Evolutionary conservation across 2,888 invertebrate genomes (phyloP).

Genomic region (Spisula subtruncata): DNA sequence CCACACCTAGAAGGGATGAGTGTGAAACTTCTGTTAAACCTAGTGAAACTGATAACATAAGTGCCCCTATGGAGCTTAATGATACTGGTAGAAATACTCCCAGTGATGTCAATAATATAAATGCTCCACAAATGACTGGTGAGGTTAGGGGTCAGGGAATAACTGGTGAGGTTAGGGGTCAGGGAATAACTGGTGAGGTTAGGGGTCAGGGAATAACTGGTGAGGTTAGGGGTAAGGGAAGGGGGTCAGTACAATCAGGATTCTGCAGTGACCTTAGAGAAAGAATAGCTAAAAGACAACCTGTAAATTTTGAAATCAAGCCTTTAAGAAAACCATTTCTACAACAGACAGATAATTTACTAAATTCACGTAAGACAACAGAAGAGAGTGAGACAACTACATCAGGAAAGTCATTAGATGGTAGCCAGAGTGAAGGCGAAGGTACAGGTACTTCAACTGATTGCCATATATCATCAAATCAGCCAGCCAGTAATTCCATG

Average conservation of each 20-base stretch:
- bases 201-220: background rate
- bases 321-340: conserved; percentile 45
- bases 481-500: background rate
- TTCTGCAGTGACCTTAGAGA: conserved; percentile 23
- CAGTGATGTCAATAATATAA: background rate
- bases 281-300: conserved; percentile 20
- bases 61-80: background rate
- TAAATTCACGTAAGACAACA: background rate
- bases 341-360: background rate
- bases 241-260: no score
- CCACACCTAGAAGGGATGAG: conserved; percentile 34
- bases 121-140: no score
- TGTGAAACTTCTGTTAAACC: background rate
- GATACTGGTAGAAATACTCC: background rate
- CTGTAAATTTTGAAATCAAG: conserved; percentile 3
- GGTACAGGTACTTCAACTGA: background rate
- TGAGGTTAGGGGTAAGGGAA: background rate
- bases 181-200: background rate
- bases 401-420: background rate
- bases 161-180: no score
- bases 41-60: background rate
- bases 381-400: background rate
- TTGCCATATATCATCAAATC: background rate
- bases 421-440: background rate
- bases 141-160: no score